phyloP scores from a whole-genome alignment of 2,113 vertebrate genomes.

The Phylloscopus trochiloides region DNA sequence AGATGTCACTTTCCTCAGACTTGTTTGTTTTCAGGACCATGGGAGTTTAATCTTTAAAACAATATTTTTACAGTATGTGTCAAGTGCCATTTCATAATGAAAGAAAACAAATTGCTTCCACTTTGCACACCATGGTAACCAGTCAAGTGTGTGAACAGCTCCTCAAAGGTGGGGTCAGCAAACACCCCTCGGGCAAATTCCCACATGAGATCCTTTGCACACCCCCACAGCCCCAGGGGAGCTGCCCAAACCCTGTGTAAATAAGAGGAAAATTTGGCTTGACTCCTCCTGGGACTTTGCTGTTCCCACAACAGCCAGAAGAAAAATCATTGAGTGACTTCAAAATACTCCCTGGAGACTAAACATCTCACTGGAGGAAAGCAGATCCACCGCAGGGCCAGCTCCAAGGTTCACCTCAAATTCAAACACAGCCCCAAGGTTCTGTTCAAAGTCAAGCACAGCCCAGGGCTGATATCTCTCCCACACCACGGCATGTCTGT shows the following conservation, averaged over 20 bases:
- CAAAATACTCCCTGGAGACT: not conserved
- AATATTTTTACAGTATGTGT: not conserved
- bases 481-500: fast-evolving
- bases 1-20: not conserved
- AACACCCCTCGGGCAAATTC: fast-evolving
- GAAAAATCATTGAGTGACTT: not conserved
- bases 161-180: not conserved
- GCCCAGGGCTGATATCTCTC: not conserved
- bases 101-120: not conserved
- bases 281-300: not conserved
- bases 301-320: not conserved
- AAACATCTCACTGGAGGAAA: not conserved
- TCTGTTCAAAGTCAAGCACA: not conserved
- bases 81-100: not conserved
- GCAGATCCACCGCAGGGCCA: not conserved
- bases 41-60: not conserved
- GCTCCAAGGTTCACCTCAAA: not conserved
- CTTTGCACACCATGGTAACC: not conserved
- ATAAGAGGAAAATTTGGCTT: not conserved
- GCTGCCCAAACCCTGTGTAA: not conserved
- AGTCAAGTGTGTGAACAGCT: not conserved
- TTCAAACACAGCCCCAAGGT: not conserved
- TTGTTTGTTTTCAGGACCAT: not conserved
- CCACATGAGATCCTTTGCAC: fast-evolving
- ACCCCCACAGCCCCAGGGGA: not conserved